Conservation (phyloP, 1,140 invertebrate species). For the Psix sp. region DNA sequence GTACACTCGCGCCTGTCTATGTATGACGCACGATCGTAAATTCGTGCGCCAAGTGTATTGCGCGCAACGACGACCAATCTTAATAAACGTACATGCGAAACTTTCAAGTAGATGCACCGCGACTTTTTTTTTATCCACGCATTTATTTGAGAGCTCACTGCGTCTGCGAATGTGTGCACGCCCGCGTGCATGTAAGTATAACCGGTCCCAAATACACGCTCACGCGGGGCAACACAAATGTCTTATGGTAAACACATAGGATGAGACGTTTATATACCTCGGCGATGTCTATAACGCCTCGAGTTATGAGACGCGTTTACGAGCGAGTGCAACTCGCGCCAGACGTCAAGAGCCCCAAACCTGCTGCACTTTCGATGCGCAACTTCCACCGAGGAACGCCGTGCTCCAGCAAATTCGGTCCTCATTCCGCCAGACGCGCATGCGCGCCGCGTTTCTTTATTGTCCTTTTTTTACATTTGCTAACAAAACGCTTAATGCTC, state of each 20-base stretch:
- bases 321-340: slow-evolving; percentile 75
- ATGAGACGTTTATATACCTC: slow-evolving; percentile 78
- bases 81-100: slow-evolving; percentile 43
- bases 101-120: slow-evolving; percentile 20
- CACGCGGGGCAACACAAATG: slow-evolving; percentile 32
- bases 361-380: slow-evolving; percentile 57
- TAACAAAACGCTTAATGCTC: too few relatives aligned
- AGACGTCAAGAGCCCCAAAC: slow-evolving; percentile 71
- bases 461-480: too few relatives aligned
- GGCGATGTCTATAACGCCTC: slow-evolving; percentile 77
- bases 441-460: too few relatives aligned
- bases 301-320: slow-evolving; percentile 78
- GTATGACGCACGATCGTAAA: slow-evolving; percentile 30
- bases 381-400: slow-evolving; percentile 17
- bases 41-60: slow-evolving; percentile 15
- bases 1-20: background rate
- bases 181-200: slow-evolving; percentile 12
- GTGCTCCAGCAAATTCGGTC: slow-evolving; percentile 4
- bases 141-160: background rate
- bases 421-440: background rate
- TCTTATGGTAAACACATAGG: slow-evolving; percentile 74
- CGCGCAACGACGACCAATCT: slow-evolving; percentile 31
- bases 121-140: slow-evolving; percentile 8
- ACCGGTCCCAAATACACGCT: slow-evolving; percentile 19
- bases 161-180: slow-evolving; percentile 2